Evolutionary conservation across 2,113 vertebrate species (phyloP), one percentile per base, ranked within the genome.

Genomic region (Typhlomys cinereus): DNA sequence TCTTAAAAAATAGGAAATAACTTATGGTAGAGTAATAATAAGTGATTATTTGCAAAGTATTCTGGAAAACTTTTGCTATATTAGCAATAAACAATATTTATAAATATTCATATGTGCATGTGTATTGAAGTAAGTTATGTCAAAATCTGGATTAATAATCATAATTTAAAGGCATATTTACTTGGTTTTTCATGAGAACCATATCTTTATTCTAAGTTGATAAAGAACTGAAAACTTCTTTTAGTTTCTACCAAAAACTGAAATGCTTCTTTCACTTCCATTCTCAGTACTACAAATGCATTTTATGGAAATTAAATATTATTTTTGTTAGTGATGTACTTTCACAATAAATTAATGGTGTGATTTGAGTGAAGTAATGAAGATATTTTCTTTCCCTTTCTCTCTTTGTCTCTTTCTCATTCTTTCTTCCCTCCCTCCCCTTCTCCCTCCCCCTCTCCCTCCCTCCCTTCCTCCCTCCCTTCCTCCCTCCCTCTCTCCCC

Each of bases 161-260:
- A 25, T 18, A 59, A 34, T 59, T 85, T 31, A 57, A 73, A 70
- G 50, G 62, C 3, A 64, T 66, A 34, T 7, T 69, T 81, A 4
- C 50, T 48, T 67, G n/a, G 21, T 79, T 34, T 71, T 46, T 67
- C 46, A 71, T 81, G 44, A 34, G 17, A 93, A 81, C 21, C 2
- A 66, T 94, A 18, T 78, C 62, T 90, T 86, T 89, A 74, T 81
- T 96, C 69, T 90, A 23, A 92, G 91, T 8, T 52, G 34, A 88
- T 73, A 81, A 80, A 90, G 23, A 88, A 83, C 39, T 1, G 0
- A n/a, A 62, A 48, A 36, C 3, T 73, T 88, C 61, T 86, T 50
- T 91, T 4, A 36, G 7, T 92, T 93, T 93, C 7, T 5, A 59
- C 29, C 36, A 85, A 57, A 92, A 75, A 34, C 18, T 59, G 6